Evolutionary conservation across 1,140 invertebrate species (phyloP).

Genomic region (Eciton burchellii): DNA sequence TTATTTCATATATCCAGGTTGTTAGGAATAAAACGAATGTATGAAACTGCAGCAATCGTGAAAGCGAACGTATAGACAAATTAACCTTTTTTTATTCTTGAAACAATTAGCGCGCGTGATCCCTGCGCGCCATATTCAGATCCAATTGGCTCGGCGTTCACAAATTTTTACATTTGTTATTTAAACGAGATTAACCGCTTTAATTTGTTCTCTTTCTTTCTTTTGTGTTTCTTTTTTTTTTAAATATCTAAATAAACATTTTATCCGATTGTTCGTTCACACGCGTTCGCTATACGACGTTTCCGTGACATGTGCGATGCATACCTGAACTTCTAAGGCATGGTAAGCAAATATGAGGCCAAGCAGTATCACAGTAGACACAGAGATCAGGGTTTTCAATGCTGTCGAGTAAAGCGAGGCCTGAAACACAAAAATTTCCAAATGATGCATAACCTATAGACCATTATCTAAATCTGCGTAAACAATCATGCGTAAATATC

Average conservation of each 20-base stretch:
- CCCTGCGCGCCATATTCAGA: background rate
- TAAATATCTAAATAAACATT: background rate
- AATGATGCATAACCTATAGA: background rate
- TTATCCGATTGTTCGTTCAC: constrained; percentile 22
- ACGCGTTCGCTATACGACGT: background rate
- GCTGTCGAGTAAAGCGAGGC: constrained; percentile 97
- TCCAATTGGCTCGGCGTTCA: background rate
- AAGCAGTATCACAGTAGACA: constrained; percentile 99
- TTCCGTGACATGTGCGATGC: constrained; percentile 67
- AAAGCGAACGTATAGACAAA: background rate
- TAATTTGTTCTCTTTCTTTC: constrained; percentile 26
- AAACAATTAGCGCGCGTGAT: background rate
- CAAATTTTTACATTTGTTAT: background rate
- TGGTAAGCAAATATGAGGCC: constrained; percentile 99
- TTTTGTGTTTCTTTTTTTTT: too few species aligned
- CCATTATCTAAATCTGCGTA: background rate
- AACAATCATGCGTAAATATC: background rate
- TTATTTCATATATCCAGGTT: too few species aligned
- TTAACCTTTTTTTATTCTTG: background rate
- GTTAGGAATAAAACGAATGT: too few species aligned
- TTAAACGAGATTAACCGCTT: background rate
- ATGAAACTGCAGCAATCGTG: background rate
- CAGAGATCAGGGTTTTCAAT: constrained; percentile 98
- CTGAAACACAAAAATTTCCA: constrained; percentile 88
- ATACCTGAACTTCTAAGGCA: constrained; percentile 99